Base-by-base conservation (phyloP, 2,888 invertebrate species). In the Mesorhabditis sp. region DNA sequence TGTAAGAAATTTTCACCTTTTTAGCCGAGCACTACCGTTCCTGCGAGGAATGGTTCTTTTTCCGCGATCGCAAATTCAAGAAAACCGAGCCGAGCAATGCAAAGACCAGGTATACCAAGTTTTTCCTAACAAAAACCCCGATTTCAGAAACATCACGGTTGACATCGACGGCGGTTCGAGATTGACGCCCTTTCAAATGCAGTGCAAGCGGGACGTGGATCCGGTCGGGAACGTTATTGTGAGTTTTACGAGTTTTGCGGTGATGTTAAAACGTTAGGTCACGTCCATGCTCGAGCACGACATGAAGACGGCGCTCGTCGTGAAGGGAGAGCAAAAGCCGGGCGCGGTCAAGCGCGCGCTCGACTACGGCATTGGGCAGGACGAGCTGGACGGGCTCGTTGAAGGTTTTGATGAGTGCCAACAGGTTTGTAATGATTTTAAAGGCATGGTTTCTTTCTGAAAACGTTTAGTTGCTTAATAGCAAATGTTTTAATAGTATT, bases 141-240 rank as follows among this genome's bases (percentile, higher is more conserved):
- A 6, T 62, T 15, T 74, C 67, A 61, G 74, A 42, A 78, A 78
- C 50, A 76, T 83, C 7, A 74, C 77, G 10, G 80, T 84, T n/a
- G 84, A 84, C 70, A 65, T 84, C n/a, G 84, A 84, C 67, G 84
- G 83, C 5, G 83, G 84, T 10, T 81, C 80, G 15, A 72, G 79
- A 13, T 71, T 83, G 69, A 68, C 68, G 6, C 76, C 82, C 4
- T 77, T 84, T 64, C 70, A 72, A 66, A 82, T 84, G 7, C 72
- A 75, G 10, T 84, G 84, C 62, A 66, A 70, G 43, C 72, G 74
- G n/a, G 77, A 77, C 66, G 67, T 72, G 64, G 77, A 77, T 58
- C 74, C 74, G 44, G 42, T 74, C 64, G 77, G 77, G 13, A 50
- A 50, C n/a, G 58, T 50, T 50, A n/a, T 50, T 10, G 58, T 50